Base-by-base conservation (phyloP, 2,113 vertebrate genomes). In the Tamias sibiricus region DNA sequence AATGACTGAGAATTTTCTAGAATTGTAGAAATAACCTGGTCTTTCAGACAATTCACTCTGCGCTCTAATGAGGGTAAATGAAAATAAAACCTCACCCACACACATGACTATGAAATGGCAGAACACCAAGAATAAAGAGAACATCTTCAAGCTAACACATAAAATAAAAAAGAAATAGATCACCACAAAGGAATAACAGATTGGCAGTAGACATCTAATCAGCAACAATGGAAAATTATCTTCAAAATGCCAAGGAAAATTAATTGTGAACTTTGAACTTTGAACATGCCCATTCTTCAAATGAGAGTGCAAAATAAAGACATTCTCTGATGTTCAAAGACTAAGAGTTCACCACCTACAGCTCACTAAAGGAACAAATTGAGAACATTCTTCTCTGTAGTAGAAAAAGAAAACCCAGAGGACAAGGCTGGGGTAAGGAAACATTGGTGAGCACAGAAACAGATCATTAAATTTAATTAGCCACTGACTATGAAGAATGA, bases 301-400 rank as follows among this genome's bases (percentile, higher is more conserved):
- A 37, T n/a, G 49, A 64, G 49, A 57, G 6, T 30, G 32, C 2
- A 40, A 42, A 86, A 54, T 13, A 75, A 66, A 95, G 72, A 9
- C 24, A 28, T 26, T 71, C 57, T 72, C 62, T 54, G 28, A 75
- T 76, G 83, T 85, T 93, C 72, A 81, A 71, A 95, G 52, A 59
- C 49, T 1, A 13, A 10, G 32, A 54, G 74, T 80, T 71, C 76
- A 90, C 76, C 72, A 77, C 42, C 37, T 44, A 66, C 57, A 52
- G 71, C 37, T 84, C 28, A 64, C 24, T n/a, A 32, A 71, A 85
- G 81, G 71, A 85, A 75, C 85, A 97, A 92, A 88, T 96, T 62
- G 69, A 71, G 84, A 84, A 59, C 28, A 83, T 75, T 87, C 52
- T 88, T 94, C 49, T 92, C n/a, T 83, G 71, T 12, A 49, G 37